Evolutionary conservation across 2,888 invertebrate genomes (phyloP).

Genomic region (Sphaerophoria rueppellii): DNA sequence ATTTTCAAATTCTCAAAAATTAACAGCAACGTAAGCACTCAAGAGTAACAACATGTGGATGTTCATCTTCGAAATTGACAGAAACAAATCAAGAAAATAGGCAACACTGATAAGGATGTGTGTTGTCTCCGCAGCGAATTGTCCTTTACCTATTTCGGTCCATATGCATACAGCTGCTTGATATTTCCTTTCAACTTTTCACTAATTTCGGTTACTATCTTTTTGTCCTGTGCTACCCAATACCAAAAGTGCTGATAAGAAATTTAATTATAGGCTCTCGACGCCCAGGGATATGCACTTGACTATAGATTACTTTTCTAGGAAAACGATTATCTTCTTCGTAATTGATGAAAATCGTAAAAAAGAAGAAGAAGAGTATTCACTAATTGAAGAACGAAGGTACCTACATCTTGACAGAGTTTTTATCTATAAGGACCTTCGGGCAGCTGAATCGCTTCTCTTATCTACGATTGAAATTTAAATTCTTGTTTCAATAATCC

Average conservation of each 20-base stretch:
- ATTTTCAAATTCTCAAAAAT: too few relatives aligned
- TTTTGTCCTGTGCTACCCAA: conserved; percentile 35
- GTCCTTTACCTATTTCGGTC: neutral
- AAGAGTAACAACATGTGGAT: neutral
- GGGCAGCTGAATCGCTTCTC: conserved; percentile 40
- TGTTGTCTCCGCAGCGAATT: neutral
- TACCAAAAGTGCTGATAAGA: conserved; percentile 35
- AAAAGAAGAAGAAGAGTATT: neutral
- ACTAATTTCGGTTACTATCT: conserved; percentile 36
- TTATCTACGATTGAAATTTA: conserved; percentile 54
- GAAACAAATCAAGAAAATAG: neutral
- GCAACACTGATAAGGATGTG: conserved; percentile 38
- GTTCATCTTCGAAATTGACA: neutral
- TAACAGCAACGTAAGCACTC: too few relatives aligned
- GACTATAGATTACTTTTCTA: conserved; percentile 52
- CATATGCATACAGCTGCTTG: conserved; percentile 55
- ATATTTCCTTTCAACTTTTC: conserved; percentile 42
- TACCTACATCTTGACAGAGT: conserved; percentile 56
- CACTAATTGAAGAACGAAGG: conserved; percentile 21
- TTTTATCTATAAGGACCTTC: conserved; percentile 2
- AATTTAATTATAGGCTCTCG: conserved; percentile 51
- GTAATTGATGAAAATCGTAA: conserved; percentile 5
- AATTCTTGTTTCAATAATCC: conserved; percentile 52
- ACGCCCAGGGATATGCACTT: conserved; percentile 44
- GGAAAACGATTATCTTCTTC: conserved; percentile 34